Evolutionary conservation across 1,140 invertebrate genomes (phyloP).

Genomic region (Drosophila sturtevanti): DNA sequence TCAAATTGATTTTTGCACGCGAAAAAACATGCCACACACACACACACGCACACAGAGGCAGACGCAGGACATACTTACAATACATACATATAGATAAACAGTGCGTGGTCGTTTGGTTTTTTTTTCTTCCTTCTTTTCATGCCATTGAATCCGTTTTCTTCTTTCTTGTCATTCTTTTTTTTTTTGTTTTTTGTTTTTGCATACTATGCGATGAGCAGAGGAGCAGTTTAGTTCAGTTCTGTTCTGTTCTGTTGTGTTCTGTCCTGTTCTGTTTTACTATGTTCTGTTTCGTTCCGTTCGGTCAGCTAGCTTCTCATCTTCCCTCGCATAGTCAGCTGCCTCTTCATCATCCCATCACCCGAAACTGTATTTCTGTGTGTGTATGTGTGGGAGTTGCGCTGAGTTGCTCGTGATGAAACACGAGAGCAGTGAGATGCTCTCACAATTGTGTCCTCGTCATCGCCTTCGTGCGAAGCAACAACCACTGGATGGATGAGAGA

Average conservation of each 20-base stretch:
- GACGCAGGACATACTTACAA: neutral
- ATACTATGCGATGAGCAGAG: constrained; percentile 40
- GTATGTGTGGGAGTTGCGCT: constrained; percentile 73
- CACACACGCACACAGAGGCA: constrained; percentile 13
- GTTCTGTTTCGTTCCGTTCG: constrained; percentile 9
- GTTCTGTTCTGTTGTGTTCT: constrained; percentile 15
- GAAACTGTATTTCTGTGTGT: constrained; percentile 25
- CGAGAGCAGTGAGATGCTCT: constrained; percentile 34
- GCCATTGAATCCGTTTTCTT: constrained; percentile 26
- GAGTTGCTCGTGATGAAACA: constrained; percentile 26
- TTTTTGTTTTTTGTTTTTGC: constrained; percentile 33
- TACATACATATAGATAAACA: constrained; percentile 7
- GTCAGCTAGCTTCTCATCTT: neutral
- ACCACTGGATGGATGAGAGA: constrained; percentile 42
- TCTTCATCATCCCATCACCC: constrained; percentile 13
- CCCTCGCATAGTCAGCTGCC: neutral
- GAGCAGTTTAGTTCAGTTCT: constrained; percentile 25
- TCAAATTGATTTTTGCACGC: constrained; percentile 69
- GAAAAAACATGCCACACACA: constrained; percentile 28
- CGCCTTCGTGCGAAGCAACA: constrained; percentile 68
- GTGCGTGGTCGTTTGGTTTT: constrained; percentile 46
- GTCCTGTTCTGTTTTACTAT: constrained; percentile 16
- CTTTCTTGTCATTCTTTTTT: neutral
- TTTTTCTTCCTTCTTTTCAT: constrained; percentile 16
- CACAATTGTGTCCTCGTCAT: constrained; percentile 23